phyloP scores from a whole-genome alignment of 2,797 vertebrate species.

The Acipenser transmontanus region DNA sequence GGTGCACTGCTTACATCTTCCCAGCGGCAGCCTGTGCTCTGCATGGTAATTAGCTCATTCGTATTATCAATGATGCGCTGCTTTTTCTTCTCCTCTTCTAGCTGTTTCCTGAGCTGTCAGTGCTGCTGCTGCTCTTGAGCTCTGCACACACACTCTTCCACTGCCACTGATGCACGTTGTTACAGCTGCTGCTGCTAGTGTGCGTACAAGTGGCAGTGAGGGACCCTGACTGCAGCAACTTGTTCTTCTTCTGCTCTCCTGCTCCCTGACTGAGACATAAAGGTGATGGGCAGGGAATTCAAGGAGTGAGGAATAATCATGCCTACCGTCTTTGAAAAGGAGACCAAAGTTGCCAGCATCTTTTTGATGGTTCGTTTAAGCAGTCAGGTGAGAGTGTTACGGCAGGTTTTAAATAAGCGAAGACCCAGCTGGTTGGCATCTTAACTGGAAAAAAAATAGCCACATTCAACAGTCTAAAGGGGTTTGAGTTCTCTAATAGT shows the following conservation, averaged over 20 bases:
- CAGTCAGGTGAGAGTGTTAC: conserved; percentile 31
- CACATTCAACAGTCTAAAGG: no score
- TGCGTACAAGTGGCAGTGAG: neutral
- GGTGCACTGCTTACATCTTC: conserved; percentile 25
- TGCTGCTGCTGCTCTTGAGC: conserved; percentile 16
- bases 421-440: no score
- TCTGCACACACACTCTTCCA: conserved; percentile 17
- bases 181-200: conserved; percentile 14
- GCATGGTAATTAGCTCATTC: conserved; percentile 50
- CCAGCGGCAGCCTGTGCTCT: conserved; percentile 40
- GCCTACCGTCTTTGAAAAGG: neutral
- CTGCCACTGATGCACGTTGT: neutral
- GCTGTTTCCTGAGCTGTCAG: conserved; percentile 38
- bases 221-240: neutral
- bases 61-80: conserved; percentile 24
- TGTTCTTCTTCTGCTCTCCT: neutral
- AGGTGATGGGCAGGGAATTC: neutral
- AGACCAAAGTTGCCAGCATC: conserved; percentile 23
- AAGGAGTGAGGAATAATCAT: conserved; percentile 2
- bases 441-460: no score
- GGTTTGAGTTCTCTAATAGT: no score
- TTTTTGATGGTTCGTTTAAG: conserved; percentile 34
- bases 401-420: no score
- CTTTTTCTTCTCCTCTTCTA: conserved; percentile 21
- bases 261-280: fast-evolving